Conservation (phyloP, 2,888 invertebrate species). For the Eupelmus urozonus region DNA sequence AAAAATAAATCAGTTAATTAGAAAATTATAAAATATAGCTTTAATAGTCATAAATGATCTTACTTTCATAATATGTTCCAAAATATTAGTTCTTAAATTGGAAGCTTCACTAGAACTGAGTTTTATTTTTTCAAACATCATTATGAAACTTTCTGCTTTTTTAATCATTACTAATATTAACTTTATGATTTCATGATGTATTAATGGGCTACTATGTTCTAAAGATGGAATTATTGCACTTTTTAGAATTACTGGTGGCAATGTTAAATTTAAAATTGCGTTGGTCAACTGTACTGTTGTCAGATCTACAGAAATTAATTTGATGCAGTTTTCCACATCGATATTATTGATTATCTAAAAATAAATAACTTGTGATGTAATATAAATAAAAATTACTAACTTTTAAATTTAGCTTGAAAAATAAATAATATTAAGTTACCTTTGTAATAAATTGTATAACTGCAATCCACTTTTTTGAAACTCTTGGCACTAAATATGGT, state of each 20-base stretch:
- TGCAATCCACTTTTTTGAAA: slow-evolving; percentile 71
- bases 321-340: slow-evolving; percentile 74
- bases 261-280: slow-evolving; percentile 78
- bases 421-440: slow-evolving; percentile 60
- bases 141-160: slow-evolving; percentile 74
- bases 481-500: slow-evolving; percentile 81
- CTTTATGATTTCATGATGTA: slow-evolving; percentile 73
- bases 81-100: slow-evolving; percentile 61
- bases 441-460: slow-evolving; percentile 71
- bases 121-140: slow-evolving; percentile 57
- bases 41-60: slow-evolving; percentile 20
- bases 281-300: slow-evolving; percentile 79
- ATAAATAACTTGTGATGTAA: background rate
- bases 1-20: slow-evolving; percentile 37
- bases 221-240: slow-evolving; percentile 67
- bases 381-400: slow-evolving; percentile 1
- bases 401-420: slow-evolving; percentile 23
- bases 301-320: slow-evolving; percentile 78
- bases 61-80: slow-evolving; percentile 68
- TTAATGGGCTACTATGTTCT: slow-evolving; percentile 64
- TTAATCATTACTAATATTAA: slow-evolving; percentile 77
- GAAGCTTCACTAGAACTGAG: slow-evolving; percentile 56
- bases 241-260: slow-evolving; percentile 79
- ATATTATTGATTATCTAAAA: slow-evolving; percentile 69
- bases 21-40: background rate